Evolutionary conservation across 2,113 vertebrate species (phyloP).

Genomic region (Antidorcas marsupialis): DNA sequence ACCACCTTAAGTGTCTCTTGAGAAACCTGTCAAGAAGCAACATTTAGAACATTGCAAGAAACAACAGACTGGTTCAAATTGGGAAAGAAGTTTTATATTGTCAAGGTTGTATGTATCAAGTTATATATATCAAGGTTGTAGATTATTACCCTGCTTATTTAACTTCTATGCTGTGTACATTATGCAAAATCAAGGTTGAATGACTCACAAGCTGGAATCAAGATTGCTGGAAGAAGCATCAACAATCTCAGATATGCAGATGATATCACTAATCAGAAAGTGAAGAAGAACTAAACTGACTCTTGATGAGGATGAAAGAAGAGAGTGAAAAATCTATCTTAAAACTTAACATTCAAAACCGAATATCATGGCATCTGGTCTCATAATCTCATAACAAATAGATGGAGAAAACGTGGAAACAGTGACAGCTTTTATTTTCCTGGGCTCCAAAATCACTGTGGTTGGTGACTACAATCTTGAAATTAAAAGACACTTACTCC

Average conservation of each 20-base stretch:
- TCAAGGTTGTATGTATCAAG: neutral
- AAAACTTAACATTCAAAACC: neutral
- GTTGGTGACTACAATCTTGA: neutral
- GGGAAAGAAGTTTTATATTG: neutral
- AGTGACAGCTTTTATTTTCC: neutral
- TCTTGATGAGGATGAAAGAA: neutral
- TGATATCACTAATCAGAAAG: neutral
- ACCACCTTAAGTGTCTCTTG: neutral
- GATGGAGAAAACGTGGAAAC: neutral
- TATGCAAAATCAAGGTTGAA: neutral
- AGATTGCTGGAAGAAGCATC: neutral
- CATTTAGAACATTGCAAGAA: neutral
- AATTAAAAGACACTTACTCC: neutral
- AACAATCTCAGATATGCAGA: neutral
- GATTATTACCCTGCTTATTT: neutral
- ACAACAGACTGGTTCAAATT: neutral
- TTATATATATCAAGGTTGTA: neutral
- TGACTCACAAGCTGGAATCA: neutral
- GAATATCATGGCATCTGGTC: neutral
- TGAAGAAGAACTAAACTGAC: neutral
- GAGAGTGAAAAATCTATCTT: neutral
- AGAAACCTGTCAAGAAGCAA: neutral
- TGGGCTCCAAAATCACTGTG: neutral
- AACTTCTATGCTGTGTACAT: neutral
- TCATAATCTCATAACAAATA: neutral